Evolutionary conservation across 2,888 invertebrate species (phyloP).

Genomic region (Phoronis australis): DNA sequence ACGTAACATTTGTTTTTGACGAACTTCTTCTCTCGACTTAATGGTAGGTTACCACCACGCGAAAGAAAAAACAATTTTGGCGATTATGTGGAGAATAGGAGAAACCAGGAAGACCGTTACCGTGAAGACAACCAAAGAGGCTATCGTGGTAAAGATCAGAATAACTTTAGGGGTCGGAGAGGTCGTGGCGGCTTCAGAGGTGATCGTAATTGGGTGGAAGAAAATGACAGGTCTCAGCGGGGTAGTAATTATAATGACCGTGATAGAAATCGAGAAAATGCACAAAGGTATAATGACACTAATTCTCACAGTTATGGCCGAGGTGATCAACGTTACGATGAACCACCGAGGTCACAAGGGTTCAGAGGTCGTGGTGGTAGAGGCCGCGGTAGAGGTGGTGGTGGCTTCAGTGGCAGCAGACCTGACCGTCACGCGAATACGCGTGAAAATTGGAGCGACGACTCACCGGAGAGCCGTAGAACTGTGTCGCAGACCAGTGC

Average conservation of each 20-base stretch:
- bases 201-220: background rate
- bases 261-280: background rate
- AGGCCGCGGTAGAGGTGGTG: constrained; percentile 2
- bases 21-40: too few relatives aligned
- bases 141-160: too few relatives aligned
- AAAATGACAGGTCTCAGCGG: background rate
- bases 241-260: background rate
- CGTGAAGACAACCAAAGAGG: constrained; percentile 1
- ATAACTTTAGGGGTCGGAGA: background rate
- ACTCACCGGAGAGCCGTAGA: background rate
- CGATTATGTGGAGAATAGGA: too few relatives aligned
- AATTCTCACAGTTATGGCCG: background rate
- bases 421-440: too few relatives aligned
- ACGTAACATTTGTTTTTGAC: too few relatives aligned
- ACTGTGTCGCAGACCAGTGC: background rate
- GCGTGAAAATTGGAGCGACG: constrained; percentile 1
- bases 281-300: background rate
- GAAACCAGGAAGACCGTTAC: background rate
- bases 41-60: too few relatives aligned
- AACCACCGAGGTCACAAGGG: too few relatives aligned
- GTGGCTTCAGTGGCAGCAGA: constrained; percentile 5
- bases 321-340: background rate
- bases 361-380: constrained; percentile 10
- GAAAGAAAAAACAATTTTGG: too few relatives aligned
- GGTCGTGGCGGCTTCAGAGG: background rate